Conservation (phyloP, 2,113 vertebrate species). For the Petromus typicus region DNA sequence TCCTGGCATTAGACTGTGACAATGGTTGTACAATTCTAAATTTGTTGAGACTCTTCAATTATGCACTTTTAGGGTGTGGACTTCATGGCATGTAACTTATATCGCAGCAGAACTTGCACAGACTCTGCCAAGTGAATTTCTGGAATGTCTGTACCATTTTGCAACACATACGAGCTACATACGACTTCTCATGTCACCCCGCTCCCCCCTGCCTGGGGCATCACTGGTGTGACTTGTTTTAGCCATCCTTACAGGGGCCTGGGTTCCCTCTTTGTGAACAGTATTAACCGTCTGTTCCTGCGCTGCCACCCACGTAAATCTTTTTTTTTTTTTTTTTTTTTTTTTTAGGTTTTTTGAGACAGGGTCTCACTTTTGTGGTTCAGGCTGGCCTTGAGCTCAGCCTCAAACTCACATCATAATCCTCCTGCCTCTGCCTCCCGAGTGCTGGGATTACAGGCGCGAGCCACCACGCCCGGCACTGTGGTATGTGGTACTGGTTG, state of each 20-base stretch:
- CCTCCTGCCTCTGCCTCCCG: too few relatives aligned
- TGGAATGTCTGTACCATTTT: rapidly evolving
- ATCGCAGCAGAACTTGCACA: background rate
- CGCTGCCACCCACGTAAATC: background rate
- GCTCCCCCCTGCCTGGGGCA: rapidly evolving
- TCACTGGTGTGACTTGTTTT: background rate
- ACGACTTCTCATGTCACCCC: rapidly evolving
- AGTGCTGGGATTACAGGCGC: too few relatives aligned
- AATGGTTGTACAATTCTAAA: background rate
- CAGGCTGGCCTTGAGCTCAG: too few relatives aligned
- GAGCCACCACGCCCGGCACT: too few relatives aligned
- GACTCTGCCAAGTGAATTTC: background rate
- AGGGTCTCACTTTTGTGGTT: too few relatives aligned
- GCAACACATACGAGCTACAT: rapidly evolving
- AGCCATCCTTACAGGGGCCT: rapidly evolving
- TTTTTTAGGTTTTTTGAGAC: too few relatives aligned
- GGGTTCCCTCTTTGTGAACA: background rate
- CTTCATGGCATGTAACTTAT: background rate
- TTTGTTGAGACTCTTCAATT: background rate
- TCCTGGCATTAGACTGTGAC: background rate
- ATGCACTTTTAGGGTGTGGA: background rate
- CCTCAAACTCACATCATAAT: too few relatives aligned
- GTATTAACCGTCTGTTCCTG: background rate
- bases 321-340: too few relatives aligned
- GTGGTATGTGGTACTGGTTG: too few relatives aligned